Evolutionary conservation across 92 coral and sea anemone genomes (phyloP), one percentile per base, ranked within the genome.

Genomic region (Phenganax subtilis): DNA sequence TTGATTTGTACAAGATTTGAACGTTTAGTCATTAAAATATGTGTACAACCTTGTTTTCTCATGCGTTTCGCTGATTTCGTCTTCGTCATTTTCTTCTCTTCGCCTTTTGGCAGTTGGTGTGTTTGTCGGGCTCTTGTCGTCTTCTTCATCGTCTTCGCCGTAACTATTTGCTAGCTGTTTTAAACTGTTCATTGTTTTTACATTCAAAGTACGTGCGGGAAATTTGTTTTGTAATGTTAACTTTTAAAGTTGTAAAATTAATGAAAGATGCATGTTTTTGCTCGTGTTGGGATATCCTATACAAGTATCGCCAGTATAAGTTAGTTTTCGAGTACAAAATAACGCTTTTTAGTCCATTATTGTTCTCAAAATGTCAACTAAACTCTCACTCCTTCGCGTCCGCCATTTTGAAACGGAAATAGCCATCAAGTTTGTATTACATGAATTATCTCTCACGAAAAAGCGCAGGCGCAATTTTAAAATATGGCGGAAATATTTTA

Each of bases 401-500:
- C 72, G 54, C 82, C 82, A 78, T 78, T 0, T 78, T 78, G 72
- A 78, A 63, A 37, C 5, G 47, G 2, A 37, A 37, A 25, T 44
- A 10, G 30, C 1, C 20, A 31, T 78, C 17, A 29, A 6, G 52
- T 78, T 61, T 54, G 15, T 78, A 78, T 59, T 78, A 62, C 63
- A 76, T 76, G 81, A 76, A 76, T 31, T 5, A 3, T 72, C 44
- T 72, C 10, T 29, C 16, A 57, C 30, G 59, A 56, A 15, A 63
- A 59, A 57, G 31, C 11, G 52, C 59, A 14, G 58, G 60, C 31
- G 82, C 82, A 57, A 71, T 37, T 78, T 31, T 10, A 20, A 51
- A 78, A 78, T 25, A 78, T 78, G 82, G 82, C 82, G 82, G 82
- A 62, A 54, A 15, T 73, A 51, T 78, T 62, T 15, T 27, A 78